phyloP scores from a whole-genome alignment of 2,888 invertebrate genomes.

The Epirrita christyi region DNA sequence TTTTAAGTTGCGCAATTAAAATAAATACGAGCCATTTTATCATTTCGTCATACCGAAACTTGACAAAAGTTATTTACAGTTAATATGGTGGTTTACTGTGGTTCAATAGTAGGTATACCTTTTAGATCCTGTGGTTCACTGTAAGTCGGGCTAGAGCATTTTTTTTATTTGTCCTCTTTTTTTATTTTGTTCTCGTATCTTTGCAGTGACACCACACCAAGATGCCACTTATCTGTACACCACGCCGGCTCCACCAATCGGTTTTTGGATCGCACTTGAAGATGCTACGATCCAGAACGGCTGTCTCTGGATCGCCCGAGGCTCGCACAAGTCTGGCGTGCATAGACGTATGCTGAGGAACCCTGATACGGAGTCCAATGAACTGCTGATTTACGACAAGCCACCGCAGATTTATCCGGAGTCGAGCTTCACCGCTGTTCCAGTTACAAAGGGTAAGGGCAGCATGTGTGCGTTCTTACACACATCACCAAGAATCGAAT shows the following conservation, averaged over 20 bases:
- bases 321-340: conserved; percentile 94
- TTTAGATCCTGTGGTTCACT: no score
- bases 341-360: conserved; percentile 90
- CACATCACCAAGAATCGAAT: no score
- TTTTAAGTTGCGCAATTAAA: no score
- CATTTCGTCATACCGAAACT: no score
- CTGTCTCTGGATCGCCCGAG: conserved; percentile 96
- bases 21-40: no score
- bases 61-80: no score
- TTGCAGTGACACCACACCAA: conserved; percentile 90
- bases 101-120: no score
- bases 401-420: conserved; percentile 88
- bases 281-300: conserved; percentile 97
- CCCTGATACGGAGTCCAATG: conserved; percentile 85
- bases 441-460: conserved; percentile 91
- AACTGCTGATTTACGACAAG: conserved; percentile 88
- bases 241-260: conserved; percentile 91
- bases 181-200: conserved; percentile 22
- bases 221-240: conserved; percentile 95
- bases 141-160: no score
- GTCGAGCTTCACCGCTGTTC: conserved; percentile 90
- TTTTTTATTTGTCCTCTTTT: no score
- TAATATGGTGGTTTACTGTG: no score
- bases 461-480: no score
- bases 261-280: conserved; percentile 98